Base-by-base conservation (phyloP, 2,888 invertebrate genomes). In the Harpagoxenus sublaevis region DNA sequence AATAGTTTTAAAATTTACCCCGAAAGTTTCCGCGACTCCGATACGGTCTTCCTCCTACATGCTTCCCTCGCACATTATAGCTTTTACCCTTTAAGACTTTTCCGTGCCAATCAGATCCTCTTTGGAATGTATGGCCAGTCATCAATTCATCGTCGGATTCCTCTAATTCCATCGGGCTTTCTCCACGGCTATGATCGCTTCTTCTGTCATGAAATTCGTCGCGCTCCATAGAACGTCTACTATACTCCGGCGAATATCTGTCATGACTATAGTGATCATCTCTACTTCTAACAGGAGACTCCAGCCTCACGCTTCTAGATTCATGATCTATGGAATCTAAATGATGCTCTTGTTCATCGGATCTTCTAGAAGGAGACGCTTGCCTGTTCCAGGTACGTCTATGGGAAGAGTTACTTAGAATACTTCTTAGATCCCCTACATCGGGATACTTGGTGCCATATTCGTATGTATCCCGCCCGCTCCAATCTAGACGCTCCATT, bases 401-500 rank as follows among this genome's bases (percentile, higher is more conserved):
- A 66, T 93, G 93, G 6, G 92, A 92, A 4, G 35, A 93, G 83
- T 92, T 94, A 62, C 84, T 94, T 48, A 95, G 84, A 75, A 92
- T 94, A 91, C 94, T 94, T 12, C 95, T 91, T 4, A 95, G 77
- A 77, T 95, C 95, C 3, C 93, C 93, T 2, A 88, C 89, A 12
- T 94, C 94, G 4, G 93, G 93, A 57, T 90, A 86, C 48, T 90
- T 92, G 1, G 91, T 53, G 0, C 39, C 18, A 42, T 92, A 94
- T 48, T 94, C 95, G 60, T 87, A 93, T 4, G 90, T 90, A 28
- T 94, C 94, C 3, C 94, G 91, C 66, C 92, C 84, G 70, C 91
- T 92, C 94, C 95, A 95, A 66, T 95, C 94, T 35, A 94, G 65
- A 70, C 95, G 93, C 75, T 94, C 94, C 89, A 92, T 92, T 15